Evolutionary conservation across 2,888 invertebrate genomes (phyloP), one percentile per base, ranked within the genome.

Genomic region (Scaptomyza caliginosa): DNA sequence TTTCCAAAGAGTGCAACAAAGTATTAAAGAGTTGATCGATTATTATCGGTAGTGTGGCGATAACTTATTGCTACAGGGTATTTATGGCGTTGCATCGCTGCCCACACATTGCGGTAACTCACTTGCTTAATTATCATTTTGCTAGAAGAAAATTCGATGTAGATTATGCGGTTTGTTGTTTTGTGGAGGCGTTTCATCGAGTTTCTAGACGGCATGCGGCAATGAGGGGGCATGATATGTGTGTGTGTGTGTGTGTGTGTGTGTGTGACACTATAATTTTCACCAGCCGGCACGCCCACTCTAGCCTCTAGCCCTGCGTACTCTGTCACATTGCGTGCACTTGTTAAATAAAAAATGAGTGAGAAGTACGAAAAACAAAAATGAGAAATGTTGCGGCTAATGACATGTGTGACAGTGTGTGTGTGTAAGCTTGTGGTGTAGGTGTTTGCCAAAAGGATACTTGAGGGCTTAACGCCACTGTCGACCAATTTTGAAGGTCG

Each of bases 401-500:
- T 85, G 83, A 68, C 59, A 66, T 63, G 63, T 73, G 56, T 54
- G 49, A 58, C n/a, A n/a, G 54, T 42, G 48, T 32, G 23, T 51
- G 50, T 50, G 49, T 49, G 54, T 16, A 26, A 2, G 28, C 32
- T 63, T 49, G 38, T 52, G 48, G 40, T 50, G 67, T 19, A 60
- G 34, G 67, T 36, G 67, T 58, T 58, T 71, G 66, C 74, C 62
- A 51, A 80, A 80, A 71, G 77, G 84, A 79, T 84, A 77, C 84
- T 84, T 74, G 71, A 68, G 70, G 67, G 63, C 71, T 77, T 73
- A 77, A 67, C 67, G 64, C 52, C 40, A 45, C 64, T 67, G 69
- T 70, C 70, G 77, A 57, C 65, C 76, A 77, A 68, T 82, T 81
- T 81, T 79, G 83, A 81, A 81, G 80, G 85, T 85, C 85, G 79